A percentile compares a stretch with the other conserved stretches of the same genome.
Evolutionary conservation across 2,113 vertebrate species (phyloP).

Genomic region (Psilopogon haemacephalus): DNA sequence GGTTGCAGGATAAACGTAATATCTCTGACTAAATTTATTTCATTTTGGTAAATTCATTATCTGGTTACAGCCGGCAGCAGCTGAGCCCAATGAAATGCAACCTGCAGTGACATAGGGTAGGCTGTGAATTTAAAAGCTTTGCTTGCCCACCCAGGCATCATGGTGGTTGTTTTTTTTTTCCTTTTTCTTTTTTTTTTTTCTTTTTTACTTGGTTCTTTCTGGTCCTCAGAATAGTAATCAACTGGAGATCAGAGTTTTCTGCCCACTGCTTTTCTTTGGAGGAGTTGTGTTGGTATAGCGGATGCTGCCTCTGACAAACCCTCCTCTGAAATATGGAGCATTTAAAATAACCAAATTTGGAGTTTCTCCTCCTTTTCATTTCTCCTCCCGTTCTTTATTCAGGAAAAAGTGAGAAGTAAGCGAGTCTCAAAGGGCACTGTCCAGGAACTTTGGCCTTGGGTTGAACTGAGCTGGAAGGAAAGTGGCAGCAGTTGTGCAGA

Average conservation of each 20-base stretch:
- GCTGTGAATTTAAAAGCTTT: background rate
- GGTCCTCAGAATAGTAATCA: background rate
- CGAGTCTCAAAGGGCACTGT: background rate
- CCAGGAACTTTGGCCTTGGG: rapidly evolving
- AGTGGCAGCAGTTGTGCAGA: background rate
- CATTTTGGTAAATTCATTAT: background rate
- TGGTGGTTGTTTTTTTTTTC: background rate
- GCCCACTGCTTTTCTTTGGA: background rate
- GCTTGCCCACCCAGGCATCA: background rate
- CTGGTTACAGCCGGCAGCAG: background rate
- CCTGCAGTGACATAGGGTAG: background rate
- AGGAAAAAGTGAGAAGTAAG: background rate
- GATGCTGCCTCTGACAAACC: background rate
- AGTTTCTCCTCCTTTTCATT: background rate
- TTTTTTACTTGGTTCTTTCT: background rate
- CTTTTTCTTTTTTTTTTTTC: background rate
- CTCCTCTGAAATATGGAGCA: background rate
- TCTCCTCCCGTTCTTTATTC: background rate
- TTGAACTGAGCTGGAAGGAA: rapidly evolving
- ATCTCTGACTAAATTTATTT: background rate
- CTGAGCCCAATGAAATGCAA: background rate
- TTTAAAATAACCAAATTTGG: background rate
- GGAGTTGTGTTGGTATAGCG: background rate
- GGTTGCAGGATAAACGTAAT: conserved; percentile 14
- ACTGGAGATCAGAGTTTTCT: background rate